These are phyloP conservation scores for Beaufortia kweichowensis DNA, from an alignment of 2,113 vertebrate species.

Conservation along the genomic window DNA sequence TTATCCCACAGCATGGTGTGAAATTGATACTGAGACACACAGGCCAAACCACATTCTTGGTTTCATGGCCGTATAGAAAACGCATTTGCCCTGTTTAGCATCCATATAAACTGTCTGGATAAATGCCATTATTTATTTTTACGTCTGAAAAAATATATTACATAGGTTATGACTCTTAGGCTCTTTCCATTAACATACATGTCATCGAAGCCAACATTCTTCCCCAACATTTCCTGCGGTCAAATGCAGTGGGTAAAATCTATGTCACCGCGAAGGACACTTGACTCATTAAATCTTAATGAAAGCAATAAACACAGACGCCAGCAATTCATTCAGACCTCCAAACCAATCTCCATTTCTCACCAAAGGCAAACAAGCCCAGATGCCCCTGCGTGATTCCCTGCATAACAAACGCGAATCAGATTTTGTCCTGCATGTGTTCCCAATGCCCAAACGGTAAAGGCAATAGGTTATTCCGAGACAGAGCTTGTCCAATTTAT, in stretches of 20 bases:
- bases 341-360: slow-evolving; percentile 81
- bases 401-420: slow-evolving; percentile 79
- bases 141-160: background rate
- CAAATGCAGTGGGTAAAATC: slow-evolving; percentile 63
- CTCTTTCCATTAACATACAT: slow-evolving; percentile 52
- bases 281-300: slow-evolving; percentile 84
- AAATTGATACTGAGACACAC: slow-evolving; percentile 68
- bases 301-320: slow-evolving; percentile 80
- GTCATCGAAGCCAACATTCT: slow-evolving; percentile 59
- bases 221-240: slow-evolving; percentile 55
- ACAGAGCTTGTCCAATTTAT: slow-evolving; percentile 77
- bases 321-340: slow-evolving; percentile 80
- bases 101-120: too few relatives aligned
- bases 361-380: slow-evolving; percentile 78
- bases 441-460: slow-evolving; percentile 71
- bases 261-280: slow-evolving; percentile 76
- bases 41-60: slow-evolving; percentile 25
- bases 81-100: background rate
- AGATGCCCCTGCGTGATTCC: slow-evolving; percentile 72
- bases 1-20: slow-evolving; percentile 70
- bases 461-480: slow-evolving; percentile 70
- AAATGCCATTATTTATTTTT: background rate
- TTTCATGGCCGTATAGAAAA: background rate
- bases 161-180: background rate
- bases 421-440: slow-evolving; percentile 82